Evolutionary conservation across 2,797 vertebrate genomes (phyloP), one percentile per base, ranked within the genome.

Genomic region (Neosilurus hyrtlii): DNA sequence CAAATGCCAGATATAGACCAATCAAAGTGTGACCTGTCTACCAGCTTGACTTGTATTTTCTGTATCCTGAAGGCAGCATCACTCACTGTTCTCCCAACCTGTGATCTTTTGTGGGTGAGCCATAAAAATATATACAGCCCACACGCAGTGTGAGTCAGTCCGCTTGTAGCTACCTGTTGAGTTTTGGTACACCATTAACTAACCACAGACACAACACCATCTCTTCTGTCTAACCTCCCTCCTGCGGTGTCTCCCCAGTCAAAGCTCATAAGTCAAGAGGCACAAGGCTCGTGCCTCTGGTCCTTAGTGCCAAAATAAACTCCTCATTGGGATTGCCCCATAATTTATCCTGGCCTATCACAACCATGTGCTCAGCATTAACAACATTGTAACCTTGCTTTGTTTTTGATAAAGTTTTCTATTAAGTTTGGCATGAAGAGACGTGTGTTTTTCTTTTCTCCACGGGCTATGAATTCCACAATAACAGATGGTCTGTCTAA

Each of bases 341-440:
- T 79, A 83, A 88, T 80, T 82, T 79, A 81, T 66, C 52, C 82
- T 70, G 80, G n/a, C 77, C 22, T 70, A 65, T 86, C 77, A 81
- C 18, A 52, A 72, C 72, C 79, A 79, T 79, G 62, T 78, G 56
- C 57, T 24, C 72, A 74, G 24, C 66, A 67, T 88, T 74, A 86
- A 66, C 54, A 35, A n/a, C 24, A 65, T 20, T 24, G 73, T 67
- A 83, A 67, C n/a, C 67, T 57, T 49, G 14, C 35, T 79, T 73
- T 85, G 78, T 75, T 83, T 83, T 75, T 79, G 63, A 65, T 62
- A 76, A 76, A 43, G 57, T 68, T 83, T 72, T 78, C 37, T 26
- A 35, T 66, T 62, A 57, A 57, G 26, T 75, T 57, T 22, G 26
- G 54, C 18, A 61, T 43, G 16, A 76, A 62, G 57, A 37, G 12